Evolutionary conservation across 1,140 invertebrate genomes (phyloP), one percentile per base, ranked within the genome.

Genomic region (Drosophila rhopaloa): DNA sequence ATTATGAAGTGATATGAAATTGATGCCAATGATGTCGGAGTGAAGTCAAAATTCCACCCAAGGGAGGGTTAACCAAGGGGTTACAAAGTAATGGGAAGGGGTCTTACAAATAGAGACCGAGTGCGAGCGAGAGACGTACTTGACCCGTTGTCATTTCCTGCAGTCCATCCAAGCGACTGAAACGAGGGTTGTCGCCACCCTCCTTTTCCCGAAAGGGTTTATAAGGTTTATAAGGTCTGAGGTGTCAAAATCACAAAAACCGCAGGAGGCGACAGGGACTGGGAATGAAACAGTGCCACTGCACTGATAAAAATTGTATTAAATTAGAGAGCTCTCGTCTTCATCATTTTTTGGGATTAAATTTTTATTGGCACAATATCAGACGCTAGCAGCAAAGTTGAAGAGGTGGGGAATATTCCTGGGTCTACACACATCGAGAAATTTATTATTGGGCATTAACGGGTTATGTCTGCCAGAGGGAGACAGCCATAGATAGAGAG

Each of bases 341-440:
- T 66, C 46, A 62, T 55, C 37, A 57, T 62, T 62, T 47, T 65
- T 75, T 60, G 40, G 90, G 88, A 91, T 91, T 91, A 91, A 73
- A 84, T 84, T 91, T 91, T 91, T 91, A 91, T 91, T 91, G 88
- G 83, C 78, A 77, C 78, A 88, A 76, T 89, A 84, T 90, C 86
- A 84, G 82, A 48, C 67, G 51, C 19, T 11, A 50, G 71, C 68
- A 71, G 47, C 46, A 5, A 13, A 56, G 35, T 7, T 24, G 24
- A 29, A 63, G 61, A 37, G 19, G 50, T 40, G 47, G 46, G 57
- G 7, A 3, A 41, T 37, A 35, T 19, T 47, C 35, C 27, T 43
- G 35, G 13, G 44, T 53, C 56, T 44, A 47, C 37, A 51, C 44
- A 43, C 58, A 78, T 61, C 7, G 51, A 60, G 62, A 76, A 63